phyloP scores from a whole-genome alignment of 2,113 vertebrate species.

The Lampris incognitus region DNA sequence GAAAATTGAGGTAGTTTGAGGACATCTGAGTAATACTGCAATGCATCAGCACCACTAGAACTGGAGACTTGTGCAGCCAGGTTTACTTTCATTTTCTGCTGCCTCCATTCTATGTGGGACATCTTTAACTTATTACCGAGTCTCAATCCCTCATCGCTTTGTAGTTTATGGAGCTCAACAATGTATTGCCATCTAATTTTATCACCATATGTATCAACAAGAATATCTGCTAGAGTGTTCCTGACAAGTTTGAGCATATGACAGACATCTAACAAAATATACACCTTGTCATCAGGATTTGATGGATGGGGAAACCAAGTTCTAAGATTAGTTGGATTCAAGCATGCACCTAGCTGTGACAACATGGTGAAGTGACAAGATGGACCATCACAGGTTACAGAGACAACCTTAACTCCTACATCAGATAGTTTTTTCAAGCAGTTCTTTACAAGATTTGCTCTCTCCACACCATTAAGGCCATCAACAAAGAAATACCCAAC shows the following conservation, averaged over 20 bases:
- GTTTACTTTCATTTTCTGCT: not conserved
- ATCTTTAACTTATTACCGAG: slow-evolving; percentile 12
- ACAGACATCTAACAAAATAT: too few species aligned
- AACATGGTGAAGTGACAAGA: slow-evolving; percentile 14
- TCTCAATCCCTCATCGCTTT: slow-evolving; percentile 16
- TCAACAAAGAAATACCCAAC: too few species aligned
- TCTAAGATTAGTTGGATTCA: too few species aligned
- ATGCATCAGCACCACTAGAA: not conserved
- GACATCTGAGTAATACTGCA: slow-evolving; percentile 13
- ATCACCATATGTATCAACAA: not conserved
- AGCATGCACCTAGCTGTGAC: not conserved
- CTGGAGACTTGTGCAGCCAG: not conserved
- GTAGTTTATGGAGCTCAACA: slow-evolving; percentile 15
- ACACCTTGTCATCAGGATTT: too few species aligned
- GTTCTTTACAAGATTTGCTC: not conserved
- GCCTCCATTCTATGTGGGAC: too few species aligned
- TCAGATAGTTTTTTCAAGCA: slow-evolving; percentile 11
- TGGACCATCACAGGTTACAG: slow-evolving; percentile 20
- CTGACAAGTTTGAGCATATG: too few species aligned
- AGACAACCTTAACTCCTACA: slow-evolving; percentile 21
- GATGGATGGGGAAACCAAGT: too few species aligned
- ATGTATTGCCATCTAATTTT: slow-evolving; percentile 24
- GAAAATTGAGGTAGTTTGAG: slow-evolving; percentile 4
- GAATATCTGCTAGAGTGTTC: too few species aligned
- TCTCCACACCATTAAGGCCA: too few species aligned